Base-by-base conservation (phyloP, 1,140 invertebrate species). In the Drosophila varians region DNA sequence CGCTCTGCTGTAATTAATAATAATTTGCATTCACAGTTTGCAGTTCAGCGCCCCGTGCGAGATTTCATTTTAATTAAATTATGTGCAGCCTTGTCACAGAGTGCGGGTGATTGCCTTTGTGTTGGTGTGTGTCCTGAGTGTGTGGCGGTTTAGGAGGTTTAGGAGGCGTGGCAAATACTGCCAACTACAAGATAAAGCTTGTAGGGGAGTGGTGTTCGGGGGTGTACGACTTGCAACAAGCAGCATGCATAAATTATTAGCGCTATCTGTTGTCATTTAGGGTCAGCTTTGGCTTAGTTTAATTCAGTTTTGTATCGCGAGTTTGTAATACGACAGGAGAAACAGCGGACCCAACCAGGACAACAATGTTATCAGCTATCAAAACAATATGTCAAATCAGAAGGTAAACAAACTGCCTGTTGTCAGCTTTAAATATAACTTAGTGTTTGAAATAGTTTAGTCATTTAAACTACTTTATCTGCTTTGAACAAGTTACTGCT, bases 21-120 rank as follows among this genome's bases (percentile, higher is more conserved):
- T 68, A 68, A 68, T 68, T 68, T 68, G 64, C 64, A 68, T 68
- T 68, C 62, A 66, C 62, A 66, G 46, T 66, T 66, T 66, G 64
- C 60, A 66, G 61, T 66, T 66, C 64, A 66, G 61, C 46, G 61
- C 62, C 47, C 62, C 45, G 62, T 65, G 62, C 21, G 64, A 66
- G 64, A 61, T 64, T 64, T 64, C 60, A 48, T 66, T 66, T 66
- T 66, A 66, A 66, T 66, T 66, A 66, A 66, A 66, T 66, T 66
- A 66, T 66, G 47, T 66, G 64, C 47, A 66, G 26, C 38, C 46
- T 53, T 65, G 64, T 53, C 64, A 23, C 25, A 28, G 48, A 18
- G 61, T 42, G 45, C 36, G 45, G 19, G 40, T 21, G 4, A n/a
- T 12, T 31, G 46, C 12, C 3, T 12, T 4, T 8, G 6, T 45